A percentile compares a stretch with the other conserved stretches of the same genome.
Evolutionary conservation across 2,113 vertebrate genomes (phyloP).

Genomic region (Buteo buteo): DNA sequence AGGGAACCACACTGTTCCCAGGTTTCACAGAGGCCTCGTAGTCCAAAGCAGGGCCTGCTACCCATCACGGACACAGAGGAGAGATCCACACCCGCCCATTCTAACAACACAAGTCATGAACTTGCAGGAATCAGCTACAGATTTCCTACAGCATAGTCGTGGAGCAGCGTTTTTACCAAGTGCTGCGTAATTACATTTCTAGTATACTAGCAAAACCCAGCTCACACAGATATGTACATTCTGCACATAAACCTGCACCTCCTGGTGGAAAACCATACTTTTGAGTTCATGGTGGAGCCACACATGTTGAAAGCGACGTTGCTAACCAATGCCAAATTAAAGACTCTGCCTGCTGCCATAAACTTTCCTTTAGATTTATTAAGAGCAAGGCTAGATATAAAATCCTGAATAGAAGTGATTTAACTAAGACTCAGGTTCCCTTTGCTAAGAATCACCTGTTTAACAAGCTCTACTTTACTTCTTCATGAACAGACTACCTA

Average conservation of each 20-base stretch:
- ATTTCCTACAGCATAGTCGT: background rate
- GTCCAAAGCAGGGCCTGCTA: background rate
- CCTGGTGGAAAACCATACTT: background rate
- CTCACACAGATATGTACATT: background rate
- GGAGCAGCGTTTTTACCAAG: background rate
- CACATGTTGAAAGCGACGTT: rapidly evolving
- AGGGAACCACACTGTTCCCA: background rate
- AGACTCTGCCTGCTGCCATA: background rate
- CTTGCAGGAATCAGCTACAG: background rate
- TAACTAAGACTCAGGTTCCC: background rate
- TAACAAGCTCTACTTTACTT: background rate
- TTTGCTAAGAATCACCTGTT: background rate
- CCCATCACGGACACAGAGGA: rapidly evolving
- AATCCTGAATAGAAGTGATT: background rate
- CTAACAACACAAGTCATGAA: background rate
- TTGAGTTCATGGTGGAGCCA: background rate
- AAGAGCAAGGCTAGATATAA: background rate
- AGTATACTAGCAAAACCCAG: background rate
- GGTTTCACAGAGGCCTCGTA: background rate
- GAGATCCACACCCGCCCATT: background rate
- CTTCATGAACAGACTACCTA: background rate
- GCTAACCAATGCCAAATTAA: background rate
- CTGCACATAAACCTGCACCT: background rate
- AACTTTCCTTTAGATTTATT: background rate
- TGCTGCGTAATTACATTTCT: background rate